A percentile compares a stretch with the other conserved stretches of the same genome.
Evolutionary conservation across 2,888 invertebrate species (phyloP).

Genomic region (Conus canariensis): DNA sequence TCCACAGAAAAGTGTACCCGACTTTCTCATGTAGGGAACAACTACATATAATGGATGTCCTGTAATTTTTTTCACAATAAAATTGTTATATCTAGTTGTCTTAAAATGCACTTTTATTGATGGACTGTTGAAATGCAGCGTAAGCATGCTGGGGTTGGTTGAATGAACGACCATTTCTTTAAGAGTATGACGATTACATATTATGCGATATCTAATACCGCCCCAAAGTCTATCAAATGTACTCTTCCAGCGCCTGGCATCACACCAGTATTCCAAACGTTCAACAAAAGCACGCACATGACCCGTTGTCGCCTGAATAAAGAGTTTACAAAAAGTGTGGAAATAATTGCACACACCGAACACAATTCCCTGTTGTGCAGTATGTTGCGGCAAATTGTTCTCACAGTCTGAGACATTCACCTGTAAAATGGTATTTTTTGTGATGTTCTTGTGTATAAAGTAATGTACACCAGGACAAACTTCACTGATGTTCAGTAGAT

Average conservation of each 20-base stretch:
- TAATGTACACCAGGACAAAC: neutral
- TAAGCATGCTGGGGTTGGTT: neutral
- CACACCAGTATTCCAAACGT: neutral
- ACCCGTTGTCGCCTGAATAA: neutral
- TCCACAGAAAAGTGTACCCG: too few relatives aligned
- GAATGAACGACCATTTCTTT: neutral
- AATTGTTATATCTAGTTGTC: neutral
- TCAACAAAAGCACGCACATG: neutral
- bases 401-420: too few relatives aligned
- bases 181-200: neutral
- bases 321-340: neutral
- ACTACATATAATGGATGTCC: neutral
- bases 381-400: neutral
- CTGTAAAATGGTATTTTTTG: neutral
- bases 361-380: neutral
- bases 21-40: too few relatives aligned
- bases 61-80: neutral
- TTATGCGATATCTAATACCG: neutral
- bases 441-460: neutral
- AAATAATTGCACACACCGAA: neutral
- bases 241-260: neutral
- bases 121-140: neutral
- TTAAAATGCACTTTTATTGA: neutral
- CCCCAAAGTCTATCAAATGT: too few relatives aligned
- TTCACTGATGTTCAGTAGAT: neutral